phyloP scores from a whole-genome alignment of 2,888 invertebrate genomes.

The Cephus rjabovi region DNA sequence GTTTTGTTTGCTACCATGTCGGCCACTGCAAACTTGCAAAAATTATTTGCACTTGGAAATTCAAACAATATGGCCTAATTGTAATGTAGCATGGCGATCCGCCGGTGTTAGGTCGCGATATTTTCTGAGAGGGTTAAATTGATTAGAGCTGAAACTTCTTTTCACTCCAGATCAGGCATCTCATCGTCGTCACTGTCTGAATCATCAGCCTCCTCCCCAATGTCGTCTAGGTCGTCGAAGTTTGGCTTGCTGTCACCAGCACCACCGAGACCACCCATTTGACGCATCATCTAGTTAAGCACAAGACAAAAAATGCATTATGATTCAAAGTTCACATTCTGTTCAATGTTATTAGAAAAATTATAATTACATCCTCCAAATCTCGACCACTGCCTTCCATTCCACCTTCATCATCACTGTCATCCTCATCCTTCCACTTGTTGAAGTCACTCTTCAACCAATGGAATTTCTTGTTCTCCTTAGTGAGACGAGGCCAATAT shows the following conservation, averaged over 20 bases:
- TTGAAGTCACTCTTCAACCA: constrained; percentile 98
- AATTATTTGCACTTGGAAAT: constrained; percentile 43
- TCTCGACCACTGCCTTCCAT: constrained; percentile 65
- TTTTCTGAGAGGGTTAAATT: constrained; percentile 38
- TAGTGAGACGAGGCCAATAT: constrained; percentile 90
- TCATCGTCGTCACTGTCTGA: constrained; percentile 76
- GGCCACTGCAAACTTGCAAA: constrained; percentile 40
- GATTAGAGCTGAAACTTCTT: constrained; percentile 22
- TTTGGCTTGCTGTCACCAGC: constrained; percentile 74
- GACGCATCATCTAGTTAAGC: constrained; percentile 73
- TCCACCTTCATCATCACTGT: constrained; percentile 82
- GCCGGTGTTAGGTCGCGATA: constrained; percentile 42
- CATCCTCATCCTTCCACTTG: constrained; percentile 98
- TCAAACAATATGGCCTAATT: constrained; percentile 42
- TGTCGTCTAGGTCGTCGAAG: constrained; percentile 80
- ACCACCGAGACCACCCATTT: constrained; percentile 75
- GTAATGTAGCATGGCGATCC: constrained; percentile 41
- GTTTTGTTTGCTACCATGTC: constrained; percentile 34
- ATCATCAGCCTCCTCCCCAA: constrained; percentile 74
- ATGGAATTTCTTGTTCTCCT: constrained; percentile 90
- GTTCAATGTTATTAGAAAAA: not conserved
- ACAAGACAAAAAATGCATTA: not conserved
- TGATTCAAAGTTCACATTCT: not conserved
- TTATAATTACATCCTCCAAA: constrained; percentile 70
- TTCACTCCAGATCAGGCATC: constrained; percentile 80